These are phyloP conservation scores for Pangasius larnaudii DNA, from an alignment of 2,797 vertebrate species.

Conservation along the genomic window DNA sequence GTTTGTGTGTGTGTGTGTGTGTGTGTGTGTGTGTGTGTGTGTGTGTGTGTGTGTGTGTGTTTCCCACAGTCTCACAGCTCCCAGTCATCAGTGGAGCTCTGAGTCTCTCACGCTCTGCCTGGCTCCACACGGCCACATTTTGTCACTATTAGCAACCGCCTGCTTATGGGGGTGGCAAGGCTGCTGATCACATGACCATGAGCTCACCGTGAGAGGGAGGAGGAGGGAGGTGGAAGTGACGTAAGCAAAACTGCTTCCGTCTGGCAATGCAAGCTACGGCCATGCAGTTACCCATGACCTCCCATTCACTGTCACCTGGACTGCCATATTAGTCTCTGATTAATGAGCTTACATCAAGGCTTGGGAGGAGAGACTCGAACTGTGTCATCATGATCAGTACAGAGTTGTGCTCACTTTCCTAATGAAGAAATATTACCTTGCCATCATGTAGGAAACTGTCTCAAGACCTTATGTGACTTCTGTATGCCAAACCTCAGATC, in stretches of 20 bases:
- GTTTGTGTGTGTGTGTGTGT: background rate
- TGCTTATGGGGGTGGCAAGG: slow-evolving; percentile 64
- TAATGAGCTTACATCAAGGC: background rate
- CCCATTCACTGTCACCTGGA: slow-evolving; percentile 5
- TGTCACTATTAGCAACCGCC: slow-evolving; percentile 78
- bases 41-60: slow-evolving; percentile 22
- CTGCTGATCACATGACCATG: slow-evolving; percentile 58
- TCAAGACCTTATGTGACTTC: background rate
- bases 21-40: slow-evolving; percentile 21
- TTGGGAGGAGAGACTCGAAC: slow-evolving; percentile 4
- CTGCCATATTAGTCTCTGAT: slow-evolving; percentile 3
- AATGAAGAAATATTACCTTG: slow-evolving; percentile 15
- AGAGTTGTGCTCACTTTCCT: background rate
- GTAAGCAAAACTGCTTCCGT: slow-evolving; percentile 4
- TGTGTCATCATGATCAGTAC: background rate
- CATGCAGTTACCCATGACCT: slow-evolving; percentile 20
- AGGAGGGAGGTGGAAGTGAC: slow-evolving; percentile 29
- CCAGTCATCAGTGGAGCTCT: slow-evolving; percentile 41
- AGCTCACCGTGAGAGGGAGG: slow-evolving; percentile 36
- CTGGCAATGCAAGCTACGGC: background rate
- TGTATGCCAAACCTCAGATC: slow-evolving; percentile 15
- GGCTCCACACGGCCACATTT: slow-evolving; percentile 62
- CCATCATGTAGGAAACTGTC: background rate
- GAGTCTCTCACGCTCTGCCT: slow-evolving; percentile 53
- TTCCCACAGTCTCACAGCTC: slow-evolving; percentile 42